phyloP scores from a whole-genome alignment of 37 sponge, comb jelly and placozoan genomes.

The Agelas oroides region DNA sequence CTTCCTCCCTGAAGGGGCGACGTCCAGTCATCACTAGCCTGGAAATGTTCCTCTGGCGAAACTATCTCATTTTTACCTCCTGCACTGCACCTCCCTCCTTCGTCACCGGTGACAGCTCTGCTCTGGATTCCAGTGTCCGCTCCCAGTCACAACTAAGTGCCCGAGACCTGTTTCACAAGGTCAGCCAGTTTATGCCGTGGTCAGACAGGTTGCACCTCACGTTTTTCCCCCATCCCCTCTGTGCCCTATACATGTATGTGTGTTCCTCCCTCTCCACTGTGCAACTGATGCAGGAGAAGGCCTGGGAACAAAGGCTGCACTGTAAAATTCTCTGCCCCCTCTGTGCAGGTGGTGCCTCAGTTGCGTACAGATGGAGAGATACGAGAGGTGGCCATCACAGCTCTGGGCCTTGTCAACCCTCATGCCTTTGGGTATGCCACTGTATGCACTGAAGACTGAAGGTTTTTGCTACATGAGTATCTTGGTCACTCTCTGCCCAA shows the following conservation, averaged over 20 bases:
- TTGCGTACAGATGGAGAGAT: conserved; percentile 66
- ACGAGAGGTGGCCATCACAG: conserved; percentile 83
- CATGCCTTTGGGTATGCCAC: conserved; percentile 80
- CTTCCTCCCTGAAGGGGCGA: conserved; percentile 48
- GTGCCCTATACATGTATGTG: no score
- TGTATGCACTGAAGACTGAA: not conserved
- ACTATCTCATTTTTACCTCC: conserved; percentile 92
- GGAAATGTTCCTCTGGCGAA: conserved; percentile 94
- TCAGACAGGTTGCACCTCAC: no score
- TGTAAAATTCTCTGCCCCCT: no score
- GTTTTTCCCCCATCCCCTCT: no score
- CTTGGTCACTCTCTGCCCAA: no score
- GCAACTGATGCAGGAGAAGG: no score
- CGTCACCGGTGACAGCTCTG: conserved; percentile 7
- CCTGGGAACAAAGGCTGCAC: no score
- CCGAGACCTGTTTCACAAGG: conserved; percentile 61
- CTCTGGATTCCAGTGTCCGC: conserved; percentile 15
- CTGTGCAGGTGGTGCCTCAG: conserved; percentile 36
- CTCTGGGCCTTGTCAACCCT: conserved; percentile 83
- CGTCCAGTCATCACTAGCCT: conserved; percentile 45
- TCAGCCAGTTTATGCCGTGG: no score
- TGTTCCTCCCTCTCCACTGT: no score
- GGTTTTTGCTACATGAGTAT: no score
- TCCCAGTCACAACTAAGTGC: conserved; percentile 38
- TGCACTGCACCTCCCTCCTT: conserved; percentile 75